These are phyloP conservation scores for Lepidochrysops patricia DNA, from an alignment of 2,888 invertebrate species.

Conservation along the genomic window DNA sequence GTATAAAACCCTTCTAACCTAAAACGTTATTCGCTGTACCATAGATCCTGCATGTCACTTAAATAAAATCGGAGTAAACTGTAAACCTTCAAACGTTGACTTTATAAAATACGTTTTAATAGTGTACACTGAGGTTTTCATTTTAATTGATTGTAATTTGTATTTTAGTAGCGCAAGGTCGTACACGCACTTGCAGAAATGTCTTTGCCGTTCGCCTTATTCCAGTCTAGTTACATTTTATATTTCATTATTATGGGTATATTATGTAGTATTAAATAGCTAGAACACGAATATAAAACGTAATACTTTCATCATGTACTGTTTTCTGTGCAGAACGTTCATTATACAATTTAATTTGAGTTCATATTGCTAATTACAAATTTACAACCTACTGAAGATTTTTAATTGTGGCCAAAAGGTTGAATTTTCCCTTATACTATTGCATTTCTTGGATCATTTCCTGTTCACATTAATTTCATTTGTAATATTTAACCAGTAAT, in stretches of 20 bases:
- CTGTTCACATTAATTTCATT: not conserved
- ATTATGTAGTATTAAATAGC: not conserved
- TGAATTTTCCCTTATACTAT: not conserved
- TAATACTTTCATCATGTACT: too few species aligned
- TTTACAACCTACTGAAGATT: too few species aligned
- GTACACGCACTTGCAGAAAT: conserved; percentile 3
- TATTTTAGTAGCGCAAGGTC: conserved; percentile 13
- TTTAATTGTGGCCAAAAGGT: not conserved
- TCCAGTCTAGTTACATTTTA: not conserved
- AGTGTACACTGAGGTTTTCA: conserved; percentile 5
- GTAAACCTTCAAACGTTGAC: not conserved
- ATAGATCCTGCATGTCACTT: conserved; percentile 2
- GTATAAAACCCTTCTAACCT: not conserved
- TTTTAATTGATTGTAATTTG: conserved; percentile 4
- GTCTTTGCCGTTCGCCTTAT: conserved; percentile 2
- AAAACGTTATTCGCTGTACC: not conserved
- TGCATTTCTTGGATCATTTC: not conserved
- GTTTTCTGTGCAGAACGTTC: too few species aligned
- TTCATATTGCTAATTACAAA: too few species aligned
- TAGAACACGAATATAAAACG: too few species aligned
- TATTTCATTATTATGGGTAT: not conserved
- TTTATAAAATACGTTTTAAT: conserved; percentile 6
- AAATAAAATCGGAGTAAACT: not conserved
- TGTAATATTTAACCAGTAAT: not conserved
- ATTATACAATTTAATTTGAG: too few species aligned